phyloP scores from a whole-genome alignment of 2,113 vertebrate genomes.

The Nerophis ophidion region DNA sequence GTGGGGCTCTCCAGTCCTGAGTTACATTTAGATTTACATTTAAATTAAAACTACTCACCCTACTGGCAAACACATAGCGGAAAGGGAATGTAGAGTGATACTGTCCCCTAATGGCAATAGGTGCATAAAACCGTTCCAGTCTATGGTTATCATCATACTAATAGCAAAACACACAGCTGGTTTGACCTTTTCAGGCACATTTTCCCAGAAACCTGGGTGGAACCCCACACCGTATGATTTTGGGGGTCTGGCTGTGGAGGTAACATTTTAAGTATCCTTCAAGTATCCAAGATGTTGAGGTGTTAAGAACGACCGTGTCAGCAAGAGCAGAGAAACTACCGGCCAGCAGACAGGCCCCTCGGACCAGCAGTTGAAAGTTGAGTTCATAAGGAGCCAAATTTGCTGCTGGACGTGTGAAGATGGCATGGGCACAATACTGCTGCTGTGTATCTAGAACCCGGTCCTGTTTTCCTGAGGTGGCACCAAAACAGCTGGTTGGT shows the following conservation, averaged over 20 bases:
- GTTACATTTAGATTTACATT: not conserved
- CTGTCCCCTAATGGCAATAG: too few species aligned
- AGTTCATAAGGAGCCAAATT: constrained; percentile 87
- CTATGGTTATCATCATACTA: not conserved
- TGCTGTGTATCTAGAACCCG: constrained; percentile 31
- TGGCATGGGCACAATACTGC: constrained; percentile 59
- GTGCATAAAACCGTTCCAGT: not conserved
- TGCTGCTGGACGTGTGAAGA: constrained; percentile 79
- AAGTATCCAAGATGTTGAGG: not conserved
- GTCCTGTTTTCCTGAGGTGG: constrained; percentile 67
- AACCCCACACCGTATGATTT: too few species aligned
- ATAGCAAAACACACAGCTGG: too few species aligned
- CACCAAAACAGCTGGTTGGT: constrained; percentile 87
- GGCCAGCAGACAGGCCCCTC: constrained; percentile 90
- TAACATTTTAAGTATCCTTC: not conserved
- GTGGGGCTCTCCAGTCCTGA: constrained; percentile 91
- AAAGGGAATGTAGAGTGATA: too few species aligned
- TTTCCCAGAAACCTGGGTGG: not conserved
- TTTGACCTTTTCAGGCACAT: too few species aligned
- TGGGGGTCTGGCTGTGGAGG: too few species aligned
- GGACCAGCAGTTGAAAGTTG: constrained; percentile 90
- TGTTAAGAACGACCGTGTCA: not conserved
- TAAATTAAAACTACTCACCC: not conserved
- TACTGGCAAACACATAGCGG: not conserved
- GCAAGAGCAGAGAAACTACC: constrained; percentile 62